These are phyloP conservation scores for Acleris emargana DNA, from an alignment of 2,888 invertebrate species.

Conservation along the genomic window DNA sequence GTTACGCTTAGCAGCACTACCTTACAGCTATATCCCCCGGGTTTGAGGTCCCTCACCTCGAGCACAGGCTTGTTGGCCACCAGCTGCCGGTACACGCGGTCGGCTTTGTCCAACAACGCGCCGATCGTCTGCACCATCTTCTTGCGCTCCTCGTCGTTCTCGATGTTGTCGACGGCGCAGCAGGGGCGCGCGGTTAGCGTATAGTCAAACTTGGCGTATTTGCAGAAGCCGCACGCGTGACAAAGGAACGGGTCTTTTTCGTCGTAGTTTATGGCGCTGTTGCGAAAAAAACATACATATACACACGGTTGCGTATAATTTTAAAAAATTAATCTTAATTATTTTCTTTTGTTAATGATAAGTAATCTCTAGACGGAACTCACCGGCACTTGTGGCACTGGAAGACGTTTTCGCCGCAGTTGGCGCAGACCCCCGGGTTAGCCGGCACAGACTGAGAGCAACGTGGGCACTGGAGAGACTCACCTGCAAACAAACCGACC, in stretches of 20 bases:
- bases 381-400: constrained; percentile 99
- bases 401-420: constrained; percentile 99
- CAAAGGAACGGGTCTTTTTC: constrained; percentile 99
- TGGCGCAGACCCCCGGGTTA: constrained; percentile 98
- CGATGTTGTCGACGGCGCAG: constrained; percentile 98
- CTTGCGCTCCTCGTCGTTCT: constrained; percentile 97
- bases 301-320: too few relatives aligned
- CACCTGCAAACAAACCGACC: constrained; percentile 65
- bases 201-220: constrained; percentile 99
- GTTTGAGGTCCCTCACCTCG: constrained; percentile 82
- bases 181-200: constrained; percentile 95
- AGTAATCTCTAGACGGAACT: constrained; percentile 39
- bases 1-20: too few relatives aligned
- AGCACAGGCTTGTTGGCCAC: constrained; percentile 95
- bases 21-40: neutral
- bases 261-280: constrained; percentile 98
- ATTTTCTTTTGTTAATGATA: neutral
- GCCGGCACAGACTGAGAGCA: constrained; percentile 98
- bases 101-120: constrained; percentile 95
- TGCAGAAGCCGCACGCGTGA: constrained; percentile 99
- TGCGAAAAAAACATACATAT: constrained; percentile 31
- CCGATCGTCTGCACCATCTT: constrained; percentile 97
- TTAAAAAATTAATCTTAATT: neutral
- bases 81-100: constrained; percentile 95
- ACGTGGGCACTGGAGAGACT: constrained; percentile 97